phyloP scores from a whole-genome alignment of 2,888 invertebrate species.

The Cephus pulcher region DNA sequence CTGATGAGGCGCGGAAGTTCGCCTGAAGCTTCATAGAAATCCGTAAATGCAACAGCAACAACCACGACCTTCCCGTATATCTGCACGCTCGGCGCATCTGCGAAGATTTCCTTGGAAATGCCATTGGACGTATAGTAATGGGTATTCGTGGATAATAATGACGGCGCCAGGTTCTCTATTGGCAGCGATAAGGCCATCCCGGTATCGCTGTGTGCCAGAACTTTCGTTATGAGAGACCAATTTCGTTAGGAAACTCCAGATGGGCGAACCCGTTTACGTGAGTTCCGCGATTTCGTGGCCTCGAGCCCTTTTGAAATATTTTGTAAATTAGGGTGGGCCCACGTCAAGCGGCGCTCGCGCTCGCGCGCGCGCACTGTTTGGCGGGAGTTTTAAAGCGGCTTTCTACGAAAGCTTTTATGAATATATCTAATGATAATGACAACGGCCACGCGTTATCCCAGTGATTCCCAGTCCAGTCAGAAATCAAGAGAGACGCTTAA shows the following conservation, averaged over 20 bases:
- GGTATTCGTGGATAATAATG: background rate
- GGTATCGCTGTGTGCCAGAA: background rate
- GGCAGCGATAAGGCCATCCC: background rate
- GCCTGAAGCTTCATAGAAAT: constrained; percentile 1
- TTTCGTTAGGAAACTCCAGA: background rate
- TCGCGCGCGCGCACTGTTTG: background rate
- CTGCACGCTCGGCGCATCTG: background rate
- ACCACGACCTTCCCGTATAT: background rate
- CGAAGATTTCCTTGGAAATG: background rate
- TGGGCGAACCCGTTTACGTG: background rate
- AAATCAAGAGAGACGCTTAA: constrained; percentile 56
- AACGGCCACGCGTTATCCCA: background rate
- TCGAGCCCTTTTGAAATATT: background rate
- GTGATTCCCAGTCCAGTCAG: constrained; percentile 27
- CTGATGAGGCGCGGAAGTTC: constrained; percentile 31
- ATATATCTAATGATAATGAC: background rate
- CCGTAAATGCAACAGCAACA: background rate
- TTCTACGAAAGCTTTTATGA: background rate
- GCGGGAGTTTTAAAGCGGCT: background rate
- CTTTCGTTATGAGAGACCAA: background rate
- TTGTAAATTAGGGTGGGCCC: background rate
- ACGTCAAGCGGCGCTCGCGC: background rate
- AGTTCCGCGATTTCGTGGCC: background rate
- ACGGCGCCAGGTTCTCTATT: background rate
- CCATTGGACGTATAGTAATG: background rate